These are phyloP conservation scores for Pipra filicauda DNA, from an alignment of 2,113 vertebrate species.

Conservation along the genomic window DNA sequence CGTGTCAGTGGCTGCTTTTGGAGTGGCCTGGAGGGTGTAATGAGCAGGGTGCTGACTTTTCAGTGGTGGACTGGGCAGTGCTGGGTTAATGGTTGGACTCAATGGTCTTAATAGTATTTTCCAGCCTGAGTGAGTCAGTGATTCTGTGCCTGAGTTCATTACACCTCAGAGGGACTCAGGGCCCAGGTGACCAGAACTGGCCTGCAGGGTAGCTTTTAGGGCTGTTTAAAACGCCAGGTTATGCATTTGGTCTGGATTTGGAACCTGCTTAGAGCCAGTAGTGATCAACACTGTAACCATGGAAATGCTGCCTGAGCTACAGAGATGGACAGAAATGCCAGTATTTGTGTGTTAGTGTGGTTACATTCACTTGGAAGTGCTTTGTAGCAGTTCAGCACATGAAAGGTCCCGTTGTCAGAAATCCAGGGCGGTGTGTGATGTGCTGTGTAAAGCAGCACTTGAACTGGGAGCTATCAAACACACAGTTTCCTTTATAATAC, in stretches of 20 bases:
- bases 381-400: neutral
- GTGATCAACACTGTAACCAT: conserved; percentile 16
- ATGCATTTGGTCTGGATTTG: neutral
- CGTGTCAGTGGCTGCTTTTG: neutral
- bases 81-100: neutral
- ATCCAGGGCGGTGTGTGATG: neutral
- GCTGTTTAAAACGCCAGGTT: neutral
- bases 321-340: neutral
- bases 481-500: neutral
- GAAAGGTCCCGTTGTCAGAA: neutral
- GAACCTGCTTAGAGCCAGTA: neutral
- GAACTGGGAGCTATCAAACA: neutral
- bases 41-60: neutral
- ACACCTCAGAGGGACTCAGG: neutral
- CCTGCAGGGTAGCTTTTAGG: neutral
- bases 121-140: neutral
- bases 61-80: neutral
- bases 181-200: neutral
- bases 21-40: accelerated
- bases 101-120: neutral
- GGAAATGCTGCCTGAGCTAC: neutral
- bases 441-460: neutral
- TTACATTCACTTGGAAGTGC: neutral
- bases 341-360: neutral
- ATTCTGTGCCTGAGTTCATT: neutral